Conservation (phyloP, 2,113 vertebrate genomes). For the Leptobrachium ailaonicum region DNA sequence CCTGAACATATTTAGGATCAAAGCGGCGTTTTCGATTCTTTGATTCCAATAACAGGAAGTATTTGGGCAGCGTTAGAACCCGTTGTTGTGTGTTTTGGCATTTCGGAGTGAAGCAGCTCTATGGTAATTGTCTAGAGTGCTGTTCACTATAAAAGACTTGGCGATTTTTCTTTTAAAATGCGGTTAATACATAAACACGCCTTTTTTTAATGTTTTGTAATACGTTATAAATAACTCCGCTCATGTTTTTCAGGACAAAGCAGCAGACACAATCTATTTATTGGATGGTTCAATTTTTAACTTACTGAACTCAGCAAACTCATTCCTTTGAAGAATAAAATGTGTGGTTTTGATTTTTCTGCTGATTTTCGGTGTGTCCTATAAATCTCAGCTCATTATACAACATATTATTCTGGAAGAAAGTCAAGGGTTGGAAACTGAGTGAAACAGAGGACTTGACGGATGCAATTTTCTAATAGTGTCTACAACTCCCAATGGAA, state of each 20-base stretch:
- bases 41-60: conserved; percentile 19
- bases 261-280: background rate
- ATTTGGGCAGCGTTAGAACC: conserved; percentile 12
- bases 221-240: conserved; percentile 15
- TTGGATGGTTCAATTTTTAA: too few relatives aligned
- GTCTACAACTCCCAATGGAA: too few relatives aligned
- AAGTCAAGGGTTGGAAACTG: too few relatives aligned
- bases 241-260: background rate
- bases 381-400: too few relatives aligned
- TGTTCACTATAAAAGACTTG: conserved; percentile 8
- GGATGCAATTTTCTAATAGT: too few relatives aligned
- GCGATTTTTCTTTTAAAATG: conserved; percentile 1
- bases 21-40: background rate
- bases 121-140: conserved; percentile 3
- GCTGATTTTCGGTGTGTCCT: too few relatives aligned
- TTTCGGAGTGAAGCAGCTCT: background rate
- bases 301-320: too few relatives aligned
- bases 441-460: too few relatives aligned
- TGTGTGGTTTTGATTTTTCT: too few relatives aligned
- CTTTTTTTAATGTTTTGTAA: conserved; percentile 10
- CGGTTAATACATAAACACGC: background rate
- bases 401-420: too few relatives aligned
- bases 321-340: too few relatives aligned
- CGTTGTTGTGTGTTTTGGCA: conserved; percentile 31
- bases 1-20: conserved; percentile 25